Evolutionary conservation across 2,888 invertebrate genomes (phyloP).

Genomic region (Toxonevra muliebris): DNA sequence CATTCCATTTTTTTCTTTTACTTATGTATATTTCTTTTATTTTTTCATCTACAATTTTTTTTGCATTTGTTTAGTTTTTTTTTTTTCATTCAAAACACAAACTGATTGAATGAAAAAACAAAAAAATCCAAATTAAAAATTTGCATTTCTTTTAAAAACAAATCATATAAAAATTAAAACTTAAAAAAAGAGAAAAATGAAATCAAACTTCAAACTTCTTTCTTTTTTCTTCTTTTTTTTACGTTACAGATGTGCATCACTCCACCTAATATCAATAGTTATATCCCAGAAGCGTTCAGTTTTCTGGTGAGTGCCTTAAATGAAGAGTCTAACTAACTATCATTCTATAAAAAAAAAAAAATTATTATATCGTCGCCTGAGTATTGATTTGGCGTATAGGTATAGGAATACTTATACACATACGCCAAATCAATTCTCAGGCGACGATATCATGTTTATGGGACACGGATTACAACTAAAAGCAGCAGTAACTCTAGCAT

Average conservation of each 20-base stretch:
- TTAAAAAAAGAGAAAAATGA: constrained; percentile 29
- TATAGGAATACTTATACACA: too few species aligned
- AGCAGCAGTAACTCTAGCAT: too few species aligned
- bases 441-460: too few species aligned
- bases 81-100: background rate
- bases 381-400: too few species aligned
- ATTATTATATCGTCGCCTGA: background rate
- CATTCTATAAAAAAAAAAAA: constrained; percentile 14
- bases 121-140: constrained; percentile 8
- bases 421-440: too few species aligned
- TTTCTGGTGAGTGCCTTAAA: constrained; percentile 56
- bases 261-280: constrained; percentile 61
- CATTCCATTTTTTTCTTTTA: background rate
- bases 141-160: constrained; percentile 21
- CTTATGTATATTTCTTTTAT: background rate
- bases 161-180: constrained; percentile 9
- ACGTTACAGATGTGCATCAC: constrained; percentile 61
- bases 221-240: constrained; percentile 42
- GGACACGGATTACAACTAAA: too few species aligned
- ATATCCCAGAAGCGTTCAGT: constrained; percentile 61
- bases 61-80: background rate
- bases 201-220: constrained; percentile 31
- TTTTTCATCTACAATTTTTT: background rate
- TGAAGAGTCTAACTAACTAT: constrained; percentile 27
- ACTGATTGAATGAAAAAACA: background rate